phyloP scores from a whole-genome alignment of 2,888 invertebrate genomes.

The Ectemnius cavifrons region DNA sequence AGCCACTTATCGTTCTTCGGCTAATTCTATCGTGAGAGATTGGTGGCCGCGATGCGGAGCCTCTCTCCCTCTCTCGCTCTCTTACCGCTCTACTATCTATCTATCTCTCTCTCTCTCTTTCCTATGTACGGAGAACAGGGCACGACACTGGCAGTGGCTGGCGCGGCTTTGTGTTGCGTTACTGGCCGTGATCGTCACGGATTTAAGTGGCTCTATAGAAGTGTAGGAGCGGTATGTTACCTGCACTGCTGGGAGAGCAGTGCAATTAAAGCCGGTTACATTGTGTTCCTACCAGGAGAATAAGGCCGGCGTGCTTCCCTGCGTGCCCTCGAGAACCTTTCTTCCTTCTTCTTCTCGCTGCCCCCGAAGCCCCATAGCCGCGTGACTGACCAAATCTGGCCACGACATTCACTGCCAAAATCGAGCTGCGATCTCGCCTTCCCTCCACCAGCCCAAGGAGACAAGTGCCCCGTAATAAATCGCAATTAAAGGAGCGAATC shows the following conservation, averaged over 20 bases:
- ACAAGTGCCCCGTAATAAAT: conserved; percentile 44
- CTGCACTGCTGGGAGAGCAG: not conserved
- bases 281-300: conserved; percentile 39
- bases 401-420: conserved; percentile 27
- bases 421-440: not conserved
- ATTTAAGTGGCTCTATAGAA: conserved; percentile 18
- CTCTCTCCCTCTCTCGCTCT: not conserved
- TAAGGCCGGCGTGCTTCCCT: conserved; percentile 22
- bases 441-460: not conserved
- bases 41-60: not conserved
- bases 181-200: conserved; percentile 37
- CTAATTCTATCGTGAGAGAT: conserved; percentile 43
- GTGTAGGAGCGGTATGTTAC: conserved; percentile 15
- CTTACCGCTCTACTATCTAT: too few relatives aligned
- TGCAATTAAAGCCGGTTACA: conserved; percentile 54
- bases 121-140: too few relatives aligned
- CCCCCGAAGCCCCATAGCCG: not conserved
- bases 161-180: not conserved
- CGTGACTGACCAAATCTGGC: conserved; percentile 18
- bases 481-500: conserved; percentile 41
- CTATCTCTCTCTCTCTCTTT: not conserved
- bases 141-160: too few relatives aligned
- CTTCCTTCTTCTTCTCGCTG: too few relatives aligned
- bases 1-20: conserved; percentile 42
- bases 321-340: conserved; percentile 4